Percentiles rank a stretch among this genome's conserved stretches.
Evolutionary conservation across 1,140 invertebrate species (phyloP).

Genomic region (Cryptotermes secundus): DNA sequence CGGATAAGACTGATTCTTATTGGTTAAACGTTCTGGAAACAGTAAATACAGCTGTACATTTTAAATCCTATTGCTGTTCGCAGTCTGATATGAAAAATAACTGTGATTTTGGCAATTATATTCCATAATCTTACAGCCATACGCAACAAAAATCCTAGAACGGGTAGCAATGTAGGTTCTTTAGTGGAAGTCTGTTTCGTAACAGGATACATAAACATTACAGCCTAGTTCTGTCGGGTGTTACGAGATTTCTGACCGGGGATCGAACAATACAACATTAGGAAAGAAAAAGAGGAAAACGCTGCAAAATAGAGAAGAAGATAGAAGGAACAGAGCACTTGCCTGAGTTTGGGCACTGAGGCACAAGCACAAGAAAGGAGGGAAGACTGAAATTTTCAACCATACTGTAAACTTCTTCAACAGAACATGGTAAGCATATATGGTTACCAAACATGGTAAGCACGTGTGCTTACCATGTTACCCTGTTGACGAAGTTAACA

Average conservation of each 20-base stretch:
- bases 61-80: no score
- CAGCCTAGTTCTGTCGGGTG: no score
- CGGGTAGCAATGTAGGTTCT: not conserved
- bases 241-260: no score
- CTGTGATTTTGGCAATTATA: not conserved
- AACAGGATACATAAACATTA: no score
- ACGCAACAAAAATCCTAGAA: not conserved
- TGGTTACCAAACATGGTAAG: not conserved
- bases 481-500: not conserved
- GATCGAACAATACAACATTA: no score
- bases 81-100: no score
- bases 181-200: not conserved
- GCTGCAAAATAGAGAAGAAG: no score
- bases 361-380: not conserved
- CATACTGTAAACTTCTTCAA: not conserved
- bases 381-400: not conserved
- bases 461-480: not conserved
- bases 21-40: no score
- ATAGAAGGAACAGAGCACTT: no score
- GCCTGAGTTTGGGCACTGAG: not conserved
- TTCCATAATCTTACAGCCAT: not conserved
- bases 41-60: no score
- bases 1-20: no score
- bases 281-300: no score
- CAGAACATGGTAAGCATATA: not conserved